A percentile compares a stretch with the other conserved stretches of the same genome.
These are phyloP conservation scores for Lasius fuliginosus DNA, from an alignment of 2,888 invertebrate genomes.

Conservation along the genomic window DNA sequence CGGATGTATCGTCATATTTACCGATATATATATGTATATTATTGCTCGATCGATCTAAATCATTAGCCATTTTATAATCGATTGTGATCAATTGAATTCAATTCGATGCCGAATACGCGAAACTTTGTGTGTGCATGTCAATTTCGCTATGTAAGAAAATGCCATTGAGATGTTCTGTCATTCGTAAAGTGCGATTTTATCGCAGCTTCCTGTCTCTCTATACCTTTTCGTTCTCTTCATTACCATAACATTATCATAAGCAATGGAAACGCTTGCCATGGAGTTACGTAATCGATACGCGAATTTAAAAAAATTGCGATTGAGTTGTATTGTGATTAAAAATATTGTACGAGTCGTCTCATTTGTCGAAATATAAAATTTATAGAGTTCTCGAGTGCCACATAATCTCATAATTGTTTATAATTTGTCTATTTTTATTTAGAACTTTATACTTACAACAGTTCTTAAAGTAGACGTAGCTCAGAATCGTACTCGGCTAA, in stretches of 20 bases:
- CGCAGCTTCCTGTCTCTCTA: too few relatives aligned
- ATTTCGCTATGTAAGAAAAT: slow-evolving; percentile 39
- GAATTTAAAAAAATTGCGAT: neutral
- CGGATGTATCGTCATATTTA: neutral
- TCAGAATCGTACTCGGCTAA: neutral
- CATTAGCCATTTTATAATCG: neutral
- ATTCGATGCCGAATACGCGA: neutral
- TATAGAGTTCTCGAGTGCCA: neutral
- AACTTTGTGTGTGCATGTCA: neutral
- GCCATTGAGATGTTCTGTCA: neutral
- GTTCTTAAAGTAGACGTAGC: neutral
- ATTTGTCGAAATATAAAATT: neutral
- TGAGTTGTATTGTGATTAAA: neutral
- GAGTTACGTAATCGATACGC: neutral
- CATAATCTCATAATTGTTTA: neutral
- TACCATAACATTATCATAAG: neutral
- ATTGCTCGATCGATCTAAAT: neutral
- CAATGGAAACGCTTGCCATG: neutral
- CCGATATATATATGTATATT: neutral
- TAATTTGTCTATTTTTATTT: neutral
- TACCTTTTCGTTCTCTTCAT: neutral
- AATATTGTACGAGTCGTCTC: neutral
- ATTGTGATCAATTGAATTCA: slow-evolving; percentile 29
- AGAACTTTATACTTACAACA: neutral
- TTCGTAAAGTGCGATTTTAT: slow-evolving; percentile 21